Percentiles rank a stretch among this genome's conserved stretches.
Evolutionary conservation across 2,888 invertebrate species (phyloP).

Genomic region (Lepidocyrtinus sp.): DNA sequence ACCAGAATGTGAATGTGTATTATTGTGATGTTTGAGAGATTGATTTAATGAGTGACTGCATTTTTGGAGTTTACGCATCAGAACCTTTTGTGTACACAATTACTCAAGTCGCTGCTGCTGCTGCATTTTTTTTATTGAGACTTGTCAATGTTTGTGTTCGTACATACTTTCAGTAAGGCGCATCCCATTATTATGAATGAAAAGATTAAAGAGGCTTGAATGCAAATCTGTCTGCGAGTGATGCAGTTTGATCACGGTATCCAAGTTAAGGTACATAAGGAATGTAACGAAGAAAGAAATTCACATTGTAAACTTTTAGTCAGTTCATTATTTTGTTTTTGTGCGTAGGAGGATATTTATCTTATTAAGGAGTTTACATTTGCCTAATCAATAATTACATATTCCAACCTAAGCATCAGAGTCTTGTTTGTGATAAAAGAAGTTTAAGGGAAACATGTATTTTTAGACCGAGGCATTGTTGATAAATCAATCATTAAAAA

Average conservation of each 20-base stretch:
- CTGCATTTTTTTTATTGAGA: constrained; percentile 11
- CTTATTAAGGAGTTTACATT: constrained; percentile 10
- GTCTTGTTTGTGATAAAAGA: not conserved
- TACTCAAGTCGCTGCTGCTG: constrained; percentile 3
- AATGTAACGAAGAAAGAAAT: not conserved
- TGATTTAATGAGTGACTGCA: constrained; percentile 41
- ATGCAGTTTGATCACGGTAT: not conserved
- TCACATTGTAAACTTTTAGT: too few species aligned
- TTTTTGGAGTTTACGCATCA: constrained; percentile 45
- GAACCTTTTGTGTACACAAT: constrained; percentile 17
- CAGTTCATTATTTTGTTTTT: not conserved
- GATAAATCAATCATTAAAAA: constrained; percentile 2
- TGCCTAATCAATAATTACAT: constrained; percentile 11
- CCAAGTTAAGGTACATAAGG: too few species aligned
- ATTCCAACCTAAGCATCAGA: not conserved
- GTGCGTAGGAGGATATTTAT: not conserved
- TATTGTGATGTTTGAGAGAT: constrained; percentile 26
- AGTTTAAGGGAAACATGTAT: not conserved
- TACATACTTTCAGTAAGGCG: not conserved
- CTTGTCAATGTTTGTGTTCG: not conserved
- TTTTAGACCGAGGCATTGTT: constrained; percentile 1
- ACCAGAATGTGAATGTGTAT: not conserved
- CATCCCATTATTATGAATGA: constrained; percentile 10
- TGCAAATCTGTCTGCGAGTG: not conserved
- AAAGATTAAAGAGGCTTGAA: not conserved